Conservation (phyloP, 2,113 vertebrate species). For the Nestor notabilis region DNA sequence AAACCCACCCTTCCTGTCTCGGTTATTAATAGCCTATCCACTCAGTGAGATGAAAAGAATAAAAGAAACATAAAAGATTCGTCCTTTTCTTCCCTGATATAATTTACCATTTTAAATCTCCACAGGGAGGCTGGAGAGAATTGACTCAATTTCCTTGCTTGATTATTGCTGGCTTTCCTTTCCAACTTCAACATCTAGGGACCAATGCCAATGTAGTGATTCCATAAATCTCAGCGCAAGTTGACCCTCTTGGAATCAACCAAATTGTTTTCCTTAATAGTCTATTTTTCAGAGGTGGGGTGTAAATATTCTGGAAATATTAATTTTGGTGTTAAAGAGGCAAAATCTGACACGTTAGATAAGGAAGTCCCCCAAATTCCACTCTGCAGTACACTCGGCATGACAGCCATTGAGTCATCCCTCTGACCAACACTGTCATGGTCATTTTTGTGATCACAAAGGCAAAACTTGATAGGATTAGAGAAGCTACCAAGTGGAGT, state of each 20-base stretch:
- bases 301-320: not conserved
- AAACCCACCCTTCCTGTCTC: not conserved
- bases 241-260: not conserved
- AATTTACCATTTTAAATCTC: slow-evolving; percentile 38
- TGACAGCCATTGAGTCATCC: not conserved
- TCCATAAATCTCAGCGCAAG: not conserved
- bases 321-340: not conserved
- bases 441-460: not conserved
- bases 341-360: not conserved
- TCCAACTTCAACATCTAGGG: not conserved
- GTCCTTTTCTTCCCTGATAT: not conserved
- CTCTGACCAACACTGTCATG: accelerated
- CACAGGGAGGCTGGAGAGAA: not conserved
- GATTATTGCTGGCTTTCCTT: not conserved
- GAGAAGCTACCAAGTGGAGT: not conserved
- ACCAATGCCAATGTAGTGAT: not conserved
- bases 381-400: not conserved
- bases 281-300: not conserved
- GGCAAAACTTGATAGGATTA: not conserved
- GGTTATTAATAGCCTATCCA: slow-evolving; percentile 37
- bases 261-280: not conserved
- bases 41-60: slow-evolving; percentile 5
- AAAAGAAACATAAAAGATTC: slow-evolving; percentile 31
- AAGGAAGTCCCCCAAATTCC: not conserved
- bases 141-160: slow-evolving; percentile 8